Base-by-base conservation (phyloP, 2,797 vertebrate genomes). In the Ceyx erithaca region DNA sequence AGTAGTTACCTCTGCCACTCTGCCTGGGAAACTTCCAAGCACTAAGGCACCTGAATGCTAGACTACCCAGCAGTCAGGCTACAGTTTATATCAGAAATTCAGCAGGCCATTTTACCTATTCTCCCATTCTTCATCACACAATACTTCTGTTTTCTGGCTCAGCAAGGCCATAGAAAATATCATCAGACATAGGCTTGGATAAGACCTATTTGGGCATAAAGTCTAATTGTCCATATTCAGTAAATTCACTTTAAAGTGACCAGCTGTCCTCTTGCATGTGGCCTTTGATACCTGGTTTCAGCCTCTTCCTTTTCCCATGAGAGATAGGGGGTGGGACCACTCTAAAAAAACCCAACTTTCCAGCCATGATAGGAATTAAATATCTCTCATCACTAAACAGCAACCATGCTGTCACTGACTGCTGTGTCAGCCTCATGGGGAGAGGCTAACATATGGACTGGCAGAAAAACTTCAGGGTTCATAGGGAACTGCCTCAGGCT, bases 201-300 rank as follows among this genome's bases (percentile, higher is more conserved):
- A 61, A 67, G 20, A 30, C 12, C 14, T 68, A 1, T 20, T 7
- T 2, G 12, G 45, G 11, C 45, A 68, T 20, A 12, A 68, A 57
- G 5, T 22, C 31, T 45, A 26, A 57, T 17, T 40, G 40, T 18
- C 10, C 1, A 1, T 41, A 49, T 52, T 26, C 58, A 75, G 11
- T 51, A 70, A 91, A 75, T 71, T 80, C 49, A 33, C 21, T 45
- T 46, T 57, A 16, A 51, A 70, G 10, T 21, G 26, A 57, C 17
- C 0, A 0, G 8, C 18, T 14, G 3, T 17, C 48, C 31, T 15
- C 13, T 58, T 43, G 9, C 4, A 22, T 30, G 33, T n/a, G 75
- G n/a, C 9, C 23, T 85, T 73, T 76, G 18, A 18, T 31, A 17
- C 6, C 46, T 61, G 33, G 6, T n/a, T 79, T 75, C 33, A 75